These are phyloP conservation scores for Callimorpha dominula DNA, from an alignment of 2,888 invertebrate genomes.

Conservation along the genomic window DNA sequence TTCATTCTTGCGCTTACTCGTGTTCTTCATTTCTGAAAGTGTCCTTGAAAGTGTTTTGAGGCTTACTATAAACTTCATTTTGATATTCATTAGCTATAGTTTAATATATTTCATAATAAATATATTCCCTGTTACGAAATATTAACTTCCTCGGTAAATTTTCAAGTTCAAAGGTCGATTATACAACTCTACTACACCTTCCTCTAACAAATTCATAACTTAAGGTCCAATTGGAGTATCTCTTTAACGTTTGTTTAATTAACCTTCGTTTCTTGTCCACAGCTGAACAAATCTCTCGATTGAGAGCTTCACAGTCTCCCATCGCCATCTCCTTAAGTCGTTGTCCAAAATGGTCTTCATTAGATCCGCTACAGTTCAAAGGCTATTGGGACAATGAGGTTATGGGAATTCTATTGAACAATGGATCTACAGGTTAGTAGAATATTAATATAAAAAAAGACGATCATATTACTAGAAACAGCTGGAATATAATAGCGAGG, in stretches of 20 bases:
- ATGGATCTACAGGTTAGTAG: constrained; percentile 89
- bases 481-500: no score
- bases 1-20: no score
- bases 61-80: no score
- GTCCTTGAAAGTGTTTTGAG: no score
- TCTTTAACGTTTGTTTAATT: not conserved
- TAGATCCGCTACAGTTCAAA: constrained; percentile 87
- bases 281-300: constrained; percentile 81
- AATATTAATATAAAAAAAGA: not conserved
- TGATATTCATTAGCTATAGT: no score
- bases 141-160: no score
- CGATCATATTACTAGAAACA: not conserved
- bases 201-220: no score
- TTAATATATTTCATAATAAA: no score
- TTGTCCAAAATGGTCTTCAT: constrained; percentile 79
- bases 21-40: no score
- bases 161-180: no score
- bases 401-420: constrained; percentile 88
- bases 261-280: constrained; percentile 31
- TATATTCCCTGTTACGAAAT: no score
- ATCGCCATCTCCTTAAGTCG: constrained; percentile 84
- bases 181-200: no score
- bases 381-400: constrained; percentile 88
- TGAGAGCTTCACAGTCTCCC: constrained; percentile 88
- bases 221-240: not conserved